These are phyloP conservation scores for Pseudomyrmex sp. DNA, from an alignment of 1,140 invertebrate genomes.

Conservation along the genomic window DNA sequence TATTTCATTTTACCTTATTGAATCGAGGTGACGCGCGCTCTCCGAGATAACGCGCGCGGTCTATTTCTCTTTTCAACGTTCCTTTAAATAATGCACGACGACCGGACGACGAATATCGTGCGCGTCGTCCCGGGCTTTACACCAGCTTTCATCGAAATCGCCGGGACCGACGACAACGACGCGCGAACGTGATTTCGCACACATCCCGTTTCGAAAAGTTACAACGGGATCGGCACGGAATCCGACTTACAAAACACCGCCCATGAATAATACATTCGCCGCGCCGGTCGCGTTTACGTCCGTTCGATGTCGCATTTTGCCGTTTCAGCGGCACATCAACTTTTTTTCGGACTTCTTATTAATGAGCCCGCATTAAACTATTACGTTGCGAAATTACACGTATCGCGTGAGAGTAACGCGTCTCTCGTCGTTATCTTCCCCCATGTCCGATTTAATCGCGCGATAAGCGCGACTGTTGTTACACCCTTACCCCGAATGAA, in stretches of 20 bases:
- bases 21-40: neutral
- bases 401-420: neutral
- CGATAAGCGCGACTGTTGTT: constrained; percentile 47
- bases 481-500: constrained; percentile 1
- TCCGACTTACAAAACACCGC: constrained; percentile 52
- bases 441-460: constrained; percentile 29
- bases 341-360: constrained; percentile 6
- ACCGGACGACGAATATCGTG: neutral
- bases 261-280: constrained; percentile 46
- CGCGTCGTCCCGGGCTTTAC: constrained; percentile 5
- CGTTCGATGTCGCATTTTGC: constrained; percentile 30
- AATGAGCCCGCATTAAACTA: neutral
- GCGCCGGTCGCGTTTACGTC: neutral
- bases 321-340: neutral
- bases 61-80: constrained; percentile 11
- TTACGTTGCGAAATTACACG: constrained; percentile 17
- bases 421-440: neutral
- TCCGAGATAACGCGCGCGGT: neutral
- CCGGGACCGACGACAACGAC: neutral
- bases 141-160: constrained; percentile 20
- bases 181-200: constrained; percentile 43
- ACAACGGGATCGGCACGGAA: constrained; percentile 1
- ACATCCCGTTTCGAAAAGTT: constrained; percentile 9
- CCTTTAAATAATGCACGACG: constrained; percentile 35
- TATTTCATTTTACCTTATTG: neutral